Evolutionary conservation across 1,140 invertebrate genomes (phyloP).

Genomic region (Caligus rogercresseyi): DNA sequence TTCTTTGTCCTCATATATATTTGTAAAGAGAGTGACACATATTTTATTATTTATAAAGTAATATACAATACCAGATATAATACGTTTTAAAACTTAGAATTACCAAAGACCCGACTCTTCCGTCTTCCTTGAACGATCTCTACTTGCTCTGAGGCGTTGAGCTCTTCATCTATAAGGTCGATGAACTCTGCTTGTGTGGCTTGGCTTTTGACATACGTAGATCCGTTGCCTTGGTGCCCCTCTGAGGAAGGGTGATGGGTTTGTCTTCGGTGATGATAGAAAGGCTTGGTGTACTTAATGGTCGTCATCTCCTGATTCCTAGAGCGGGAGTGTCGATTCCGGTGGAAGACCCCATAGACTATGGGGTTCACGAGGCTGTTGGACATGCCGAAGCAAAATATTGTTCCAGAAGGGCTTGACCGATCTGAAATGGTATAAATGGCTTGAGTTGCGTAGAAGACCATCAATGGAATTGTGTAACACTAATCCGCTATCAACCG

Average conservation of each 20-base stretch:
- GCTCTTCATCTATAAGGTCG: not conserved
- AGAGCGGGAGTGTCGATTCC: slow-evolving; percentile 32
- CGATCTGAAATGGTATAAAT: slow-evolving; percentile 36
- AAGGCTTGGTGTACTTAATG: not conserved
- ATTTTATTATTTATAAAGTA: too few species aligned
- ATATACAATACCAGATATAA: too few species aligned
- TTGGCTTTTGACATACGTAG: not conserved
- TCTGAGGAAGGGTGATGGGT: not conserved
- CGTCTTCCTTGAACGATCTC: too few species aligned
- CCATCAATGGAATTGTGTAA: not conserved
- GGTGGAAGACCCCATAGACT: slow-evolving; percentile 69
- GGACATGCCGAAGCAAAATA: slow-evolving; percentile 67
- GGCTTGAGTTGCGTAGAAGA: slow-evolving; percentile 14
- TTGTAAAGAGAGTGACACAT: too few species aligned
- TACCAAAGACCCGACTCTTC: too few species aligned
- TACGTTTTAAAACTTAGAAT: too few species aligned
- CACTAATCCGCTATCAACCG: too few species aligned
- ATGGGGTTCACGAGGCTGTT: slow-evolving; percentile 69
- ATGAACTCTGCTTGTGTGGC: not conserved
- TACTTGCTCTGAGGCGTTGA: too few species aligned
- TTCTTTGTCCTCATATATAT: too few species aligned
- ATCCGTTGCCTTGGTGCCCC: not conserved
- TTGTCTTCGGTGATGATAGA: not conserved
- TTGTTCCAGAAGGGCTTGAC: slow-evolving; percentile 29
- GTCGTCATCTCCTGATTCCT: not conserved